Evolutionary conservation across 2,797 vertebrate species (phyloP).

Genomic region (Chromis chromis): DNA sequence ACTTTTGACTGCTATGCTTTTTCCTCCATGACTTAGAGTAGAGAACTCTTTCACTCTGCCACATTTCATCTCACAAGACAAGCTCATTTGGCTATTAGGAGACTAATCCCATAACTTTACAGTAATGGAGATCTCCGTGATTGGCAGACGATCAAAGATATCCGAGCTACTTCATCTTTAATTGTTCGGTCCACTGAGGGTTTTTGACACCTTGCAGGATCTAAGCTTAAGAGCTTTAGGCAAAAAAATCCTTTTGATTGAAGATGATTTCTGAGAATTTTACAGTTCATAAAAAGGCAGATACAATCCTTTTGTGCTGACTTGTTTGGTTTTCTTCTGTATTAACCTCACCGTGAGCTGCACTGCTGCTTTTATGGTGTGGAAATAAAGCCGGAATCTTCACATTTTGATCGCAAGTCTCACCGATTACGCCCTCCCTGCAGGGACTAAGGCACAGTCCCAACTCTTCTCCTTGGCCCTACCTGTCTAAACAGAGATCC

Average conservation of each 20-base stretch:
- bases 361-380: background rate
- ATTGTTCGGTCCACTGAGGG: background rate
- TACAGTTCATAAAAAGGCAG: conserved; percentile 37
- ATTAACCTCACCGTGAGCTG: background rate
- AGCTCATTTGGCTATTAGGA: conserved; percentile 23
- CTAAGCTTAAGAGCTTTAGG: conserved; percentile 35
- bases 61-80: conserved; percentile 35
- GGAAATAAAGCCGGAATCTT: conserved; percentile 1
- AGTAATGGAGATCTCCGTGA: conserved; percentile 23
- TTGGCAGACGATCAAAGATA: conserved; percentile 58
- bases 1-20: background rate
- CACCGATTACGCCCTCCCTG: background rate
- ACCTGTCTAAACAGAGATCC: no score
- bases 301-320: conserved; percentile 5
- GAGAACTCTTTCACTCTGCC: conserved; percentile 7
- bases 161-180: conserved; percentile 19
- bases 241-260: conserved; percentile 34
- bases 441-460: background rate
- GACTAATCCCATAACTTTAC: conserved; percentile 37
- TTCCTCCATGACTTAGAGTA: background rate
- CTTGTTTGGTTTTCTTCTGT: conserved; percentile 28
- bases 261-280: conserved; percentile 39
- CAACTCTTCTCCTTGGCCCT: no score
- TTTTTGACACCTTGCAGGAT: conserved; percentile 4
- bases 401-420: background rate